Evolutionary conservation across 2,888 invertebrate species (phyloP).

Genomic region (Noctua janthe): DNA sequence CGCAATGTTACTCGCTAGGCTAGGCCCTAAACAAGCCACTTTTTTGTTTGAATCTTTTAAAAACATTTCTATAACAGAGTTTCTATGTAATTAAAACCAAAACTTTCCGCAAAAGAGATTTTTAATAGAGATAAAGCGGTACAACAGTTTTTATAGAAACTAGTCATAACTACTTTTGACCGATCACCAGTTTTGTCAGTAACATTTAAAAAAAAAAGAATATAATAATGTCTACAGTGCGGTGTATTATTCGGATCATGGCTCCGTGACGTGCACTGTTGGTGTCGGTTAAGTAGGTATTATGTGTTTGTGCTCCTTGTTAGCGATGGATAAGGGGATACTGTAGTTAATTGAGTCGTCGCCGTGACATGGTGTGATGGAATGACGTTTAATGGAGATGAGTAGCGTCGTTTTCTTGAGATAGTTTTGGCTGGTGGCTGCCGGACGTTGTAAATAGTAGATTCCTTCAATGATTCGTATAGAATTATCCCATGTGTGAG

Average conservation of each 20-base stretch:
- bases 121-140: neutral
- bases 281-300: slow-evolving; percentile 55
- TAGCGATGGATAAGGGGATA: slow-evolving; percentile 45
- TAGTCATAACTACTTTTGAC: neutral
- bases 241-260: slow-evolving; percentile 66
- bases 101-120: neutral
- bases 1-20: neutral
- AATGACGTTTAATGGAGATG: slow-evolving; percentile 1
- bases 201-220: slow-evolving; percentile 33
- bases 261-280: slow-evolving; percentile 68
- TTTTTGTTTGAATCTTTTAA: neutral
- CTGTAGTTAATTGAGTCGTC: slow-evolving; percentile 34
- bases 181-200: neutral
- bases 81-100: neutral
- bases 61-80: neutral
- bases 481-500: too few species aligned
- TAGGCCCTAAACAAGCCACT: neutral
- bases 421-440: neutral
- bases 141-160: neutral
- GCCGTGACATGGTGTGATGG: slow-evolving; percentile 28
- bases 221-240: slow-evolving; percentile 60
- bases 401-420: neutral
- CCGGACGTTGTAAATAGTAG: neutral
- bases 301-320: slow-evolving; percentile 48
- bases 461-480: too few species aligned